Percentiles rank a stretch among this genome's conserved stretches.
Evolutionary conservation across 2,888 invertebrate genomes (phyloP).

Genomic region (Leucoptera coffeella): DNA sequence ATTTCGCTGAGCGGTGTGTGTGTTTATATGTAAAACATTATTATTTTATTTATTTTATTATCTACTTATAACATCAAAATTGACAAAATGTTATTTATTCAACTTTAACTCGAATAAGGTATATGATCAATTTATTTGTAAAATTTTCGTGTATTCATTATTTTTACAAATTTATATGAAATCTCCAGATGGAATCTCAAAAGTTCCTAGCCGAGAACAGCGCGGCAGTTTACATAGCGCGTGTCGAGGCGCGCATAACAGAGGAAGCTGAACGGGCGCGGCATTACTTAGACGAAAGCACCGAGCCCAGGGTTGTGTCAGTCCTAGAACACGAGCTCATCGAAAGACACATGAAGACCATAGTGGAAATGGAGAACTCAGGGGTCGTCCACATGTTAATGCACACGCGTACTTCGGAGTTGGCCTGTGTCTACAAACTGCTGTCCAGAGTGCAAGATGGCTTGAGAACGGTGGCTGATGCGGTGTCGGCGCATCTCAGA

Average conservation of each 20-base stretch:
- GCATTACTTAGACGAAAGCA: conserved; percentile 95
- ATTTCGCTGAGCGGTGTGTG: too few relatives aligned
- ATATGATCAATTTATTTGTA: neutral
- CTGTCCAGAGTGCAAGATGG: conserved; percentile 90
- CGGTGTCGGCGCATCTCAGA: conserved; percentile 89
- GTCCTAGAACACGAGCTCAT: conserved; percentile 98
- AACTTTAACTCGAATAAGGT: neutral
- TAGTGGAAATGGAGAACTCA: conserved; percentile 91
- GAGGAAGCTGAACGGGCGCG: conserved; percentile 98
- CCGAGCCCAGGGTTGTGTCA: conserved; percentile 91
- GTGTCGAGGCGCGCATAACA: conserved; percentile 93
- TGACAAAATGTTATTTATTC: neutral
- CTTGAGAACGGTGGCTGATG: conserved; percentile 91
- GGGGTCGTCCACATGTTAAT: conserved; percentile 98
- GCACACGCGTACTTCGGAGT: conserved; percentile 93
- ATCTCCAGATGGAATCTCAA: conserved; percentile 84
- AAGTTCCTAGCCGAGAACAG: conserved; percentile 97
- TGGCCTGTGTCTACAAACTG: conserved; percentile 97
- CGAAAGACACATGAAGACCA: conserved; percentile 94
- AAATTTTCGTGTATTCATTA: too few relatives aligned
- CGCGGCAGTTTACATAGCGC: conserved; percentile 97
- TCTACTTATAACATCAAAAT: neutral
- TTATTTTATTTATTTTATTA: neutral
- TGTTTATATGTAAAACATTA: too few relatives aligned
- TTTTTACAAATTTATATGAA: too few relatives aligned